Percentiles rank a stretch among this genome's conserved stretches.
Conservation (phyloP, 2,113 vertebrate species). For the Caretta caretta region DNA sequence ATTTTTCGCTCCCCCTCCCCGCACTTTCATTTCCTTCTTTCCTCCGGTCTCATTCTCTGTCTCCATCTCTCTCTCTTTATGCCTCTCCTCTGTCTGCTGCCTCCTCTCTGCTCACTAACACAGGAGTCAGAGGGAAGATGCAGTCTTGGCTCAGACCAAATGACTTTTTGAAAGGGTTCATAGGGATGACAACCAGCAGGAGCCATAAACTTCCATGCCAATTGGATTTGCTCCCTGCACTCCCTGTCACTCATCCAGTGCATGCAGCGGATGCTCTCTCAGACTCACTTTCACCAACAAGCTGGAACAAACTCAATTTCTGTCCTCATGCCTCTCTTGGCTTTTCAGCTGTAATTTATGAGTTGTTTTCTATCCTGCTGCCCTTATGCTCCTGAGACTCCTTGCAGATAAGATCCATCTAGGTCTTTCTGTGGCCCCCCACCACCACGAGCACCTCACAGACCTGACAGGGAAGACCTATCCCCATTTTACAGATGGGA, state of each 20-base stretch:
- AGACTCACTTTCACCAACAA: neutral
- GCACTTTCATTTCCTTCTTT: neutral
- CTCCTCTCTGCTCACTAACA: neutral
- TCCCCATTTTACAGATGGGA: neutral
- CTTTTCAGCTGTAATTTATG: neutral
- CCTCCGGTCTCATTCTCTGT: neutral
- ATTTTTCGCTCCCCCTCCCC: neutral
- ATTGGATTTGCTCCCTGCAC: neutral
- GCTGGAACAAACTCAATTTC: neutral
- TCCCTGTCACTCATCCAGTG: rapidly evolving
- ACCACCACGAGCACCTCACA: neutral
- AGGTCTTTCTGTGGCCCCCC: neutral
- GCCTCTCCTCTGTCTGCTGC: neutral
- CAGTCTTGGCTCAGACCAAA: neutral
- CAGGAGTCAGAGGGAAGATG: rapidly evolving
- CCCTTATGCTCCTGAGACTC: neutral
- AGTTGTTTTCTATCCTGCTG: neutral
- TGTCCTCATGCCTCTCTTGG: neutral
- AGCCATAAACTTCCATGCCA: neutral
- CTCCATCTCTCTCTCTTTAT: neutral
- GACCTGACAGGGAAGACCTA: neutral
- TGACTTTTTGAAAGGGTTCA: neutral
- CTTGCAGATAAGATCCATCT: neutral
- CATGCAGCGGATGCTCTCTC: rapidly evolving
- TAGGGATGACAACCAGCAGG: neutral